Percentiles rank a stretch among this genome's conserved stretches.
Conservation (phyloP, 2,888 invertebrate genomes). For the Agrochola macilenta region DNA sequence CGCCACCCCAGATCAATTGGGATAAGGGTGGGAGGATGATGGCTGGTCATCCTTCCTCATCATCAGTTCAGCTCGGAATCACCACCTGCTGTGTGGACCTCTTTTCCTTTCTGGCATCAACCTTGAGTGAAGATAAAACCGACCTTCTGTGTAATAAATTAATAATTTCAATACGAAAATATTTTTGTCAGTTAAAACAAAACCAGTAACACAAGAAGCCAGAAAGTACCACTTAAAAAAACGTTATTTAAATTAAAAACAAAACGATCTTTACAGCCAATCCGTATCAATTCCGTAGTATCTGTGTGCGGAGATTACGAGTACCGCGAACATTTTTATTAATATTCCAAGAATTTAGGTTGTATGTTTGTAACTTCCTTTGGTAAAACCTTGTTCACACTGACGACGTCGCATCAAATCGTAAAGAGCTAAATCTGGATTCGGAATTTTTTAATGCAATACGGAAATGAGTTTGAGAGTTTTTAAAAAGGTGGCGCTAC, state of each 20-base stretch:
- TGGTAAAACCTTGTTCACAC: slow-evolving; percentile 20
- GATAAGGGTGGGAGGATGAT: too few species aligned
- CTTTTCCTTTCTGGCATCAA: background rate
- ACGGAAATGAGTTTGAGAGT: slow-evolving; percentile 7
- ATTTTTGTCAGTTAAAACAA: slow-evolving; percentile 25
- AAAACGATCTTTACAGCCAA: slow-evolving; percentile 26
- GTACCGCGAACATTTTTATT: slow-evolving; percentile 58
- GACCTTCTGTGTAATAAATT: background rate
- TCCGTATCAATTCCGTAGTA: slow-evolving; percentile 47
- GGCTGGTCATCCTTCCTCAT: background rate
- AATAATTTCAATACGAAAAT: background rate
- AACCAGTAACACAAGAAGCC: slow-evolving; percentile 42
- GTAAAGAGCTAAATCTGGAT: background rate
- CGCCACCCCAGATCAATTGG: too few species aligned
- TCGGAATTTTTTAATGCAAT: background rate
- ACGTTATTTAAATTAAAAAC: slow-evolving; percentile 27
- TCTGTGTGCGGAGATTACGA: slow-evolving; percentile 41
- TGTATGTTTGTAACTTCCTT: slow-evolving; percentile 24
- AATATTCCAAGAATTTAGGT: slow-evolving; percentile 55
- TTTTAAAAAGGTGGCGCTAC: background rate
- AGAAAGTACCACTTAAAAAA: slow-evolving; percentile 9
- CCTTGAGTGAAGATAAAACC: background rate
- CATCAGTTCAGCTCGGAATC: background rate
- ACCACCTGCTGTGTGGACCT: background rate
- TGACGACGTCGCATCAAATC: background rate